Base-by-base conservation (phyloP, 2,888 invertebrate genomes). In the Nezara viridula region DNA sequence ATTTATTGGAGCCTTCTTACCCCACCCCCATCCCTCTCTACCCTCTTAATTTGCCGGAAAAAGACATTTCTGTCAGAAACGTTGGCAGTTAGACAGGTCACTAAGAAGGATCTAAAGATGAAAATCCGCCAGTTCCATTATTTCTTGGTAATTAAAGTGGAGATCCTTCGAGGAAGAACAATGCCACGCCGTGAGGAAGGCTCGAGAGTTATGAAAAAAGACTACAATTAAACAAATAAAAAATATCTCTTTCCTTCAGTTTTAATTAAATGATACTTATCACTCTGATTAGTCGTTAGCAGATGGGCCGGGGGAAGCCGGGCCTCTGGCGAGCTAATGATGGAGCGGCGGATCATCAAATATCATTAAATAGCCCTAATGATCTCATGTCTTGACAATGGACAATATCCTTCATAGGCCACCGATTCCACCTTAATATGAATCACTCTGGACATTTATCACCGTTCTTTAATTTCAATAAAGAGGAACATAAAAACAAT, bases 241-340 rank as follows among this genome's bases (percentile, higher is more conserved):
- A 81, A 44, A 81, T 44, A 81, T n/a, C 44, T 14, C n/a, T 44
- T 44, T 81, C 12, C 44, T 44, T 81, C 81, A 44, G 81, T 81
- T 77, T 81, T 81, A 81, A 81, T 81, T 81, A 81, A 81, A 81
- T 81, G 81, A 81, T 81, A 81, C 44, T 81, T 81, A 81, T 81
- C 81, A 47, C 44, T 44, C 44, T 81, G 81, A 81, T 81, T 81
- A 81, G 81, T 40, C 81, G 81, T 14, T n/a, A 12, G 81, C 44
- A 81, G 81, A 14, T n/a, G 44, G 44, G 14, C 3, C 40, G 10
- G 6, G n/a, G 27, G 27, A 16, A 60, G 55, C 9, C 9, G 24
- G n/a, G n/a, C 3, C 2, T 24, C 81, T n/a, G 44, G 10, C 24
- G 24, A 81, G 81, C 7, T 81, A 47, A 81, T 81, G 44, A 81